phyloP scores from a whole-genome alignment of 2,888 invertebrate genomes.

The Rhagonycha fulva region DNA sequence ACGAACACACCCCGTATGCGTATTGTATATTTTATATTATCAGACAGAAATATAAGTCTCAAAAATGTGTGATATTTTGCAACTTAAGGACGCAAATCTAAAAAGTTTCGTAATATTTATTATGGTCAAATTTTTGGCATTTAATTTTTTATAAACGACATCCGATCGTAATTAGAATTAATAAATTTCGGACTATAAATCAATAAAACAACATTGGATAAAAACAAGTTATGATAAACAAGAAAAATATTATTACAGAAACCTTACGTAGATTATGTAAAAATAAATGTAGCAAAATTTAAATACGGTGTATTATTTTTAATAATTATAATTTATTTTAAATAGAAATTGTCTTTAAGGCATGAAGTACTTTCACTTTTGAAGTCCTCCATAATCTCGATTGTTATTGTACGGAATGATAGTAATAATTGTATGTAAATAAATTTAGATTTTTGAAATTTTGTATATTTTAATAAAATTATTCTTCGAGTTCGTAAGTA shows the following conservation, averaged over 20 bases:
- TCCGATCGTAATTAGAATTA: neutral
- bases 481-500: too few relatives aligned
- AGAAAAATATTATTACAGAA: neutral
- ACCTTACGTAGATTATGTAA: neutral
- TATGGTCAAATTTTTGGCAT: neutral
- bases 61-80: neutral
- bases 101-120: neutral
- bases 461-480: neutral
- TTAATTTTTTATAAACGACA: neutral
- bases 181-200: neutral
- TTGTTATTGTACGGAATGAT: neutral
- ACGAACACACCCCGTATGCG: neutral
- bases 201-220: neutral
- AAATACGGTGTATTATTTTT: neutral
- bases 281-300: neutral
- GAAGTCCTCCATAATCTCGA: neutral
- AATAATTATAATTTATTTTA: neutral
- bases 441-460: neutral
- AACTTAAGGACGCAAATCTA: neutral
- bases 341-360: neutral
- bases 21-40: neutral
- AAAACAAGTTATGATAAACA: neutral
- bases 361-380: neutral
- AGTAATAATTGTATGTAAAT: neutral
- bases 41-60: neutral